phyloP scores from a whole-genome alignment of 2,797 vertebrate species.

The Brachyrhaphis roseni region DNA sequence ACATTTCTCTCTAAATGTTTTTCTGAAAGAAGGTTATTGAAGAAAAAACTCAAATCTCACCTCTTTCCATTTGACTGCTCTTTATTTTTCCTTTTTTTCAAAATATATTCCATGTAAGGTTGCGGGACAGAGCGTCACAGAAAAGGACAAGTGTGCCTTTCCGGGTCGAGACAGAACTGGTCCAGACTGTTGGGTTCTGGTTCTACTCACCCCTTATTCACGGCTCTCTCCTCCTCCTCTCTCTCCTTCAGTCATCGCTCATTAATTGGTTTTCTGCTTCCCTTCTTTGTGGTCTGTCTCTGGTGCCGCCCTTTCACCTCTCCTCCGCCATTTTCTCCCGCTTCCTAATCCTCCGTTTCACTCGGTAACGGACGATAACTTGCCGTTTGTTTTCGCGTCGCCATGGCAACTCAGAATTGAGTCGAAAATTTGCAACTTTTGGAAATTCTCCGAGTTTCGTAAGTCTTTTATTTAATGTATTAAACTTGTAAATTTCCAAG shows the following conservation, averaged over 20 bases:
- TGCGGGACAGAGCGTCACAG: neutral
- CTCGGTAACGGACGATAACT: constrained; percentile 6
- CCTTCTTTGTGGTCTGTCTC: neutral
- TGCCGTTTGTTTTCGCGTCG: no score
- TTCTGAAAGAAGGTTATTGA: neutral
- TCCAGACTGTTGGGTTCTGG: constrained; percentile 5
- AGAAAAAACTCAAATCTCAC: constrained; percentile 22
- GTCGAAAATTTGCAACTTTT: no score
- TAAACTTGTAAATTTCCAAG: no score
- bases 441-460: no score
- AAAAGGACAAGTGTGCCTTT: neutral
- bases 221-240: neutral
- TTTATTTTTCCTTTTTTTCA: neutral
- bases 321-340: neutral
- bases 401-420: no score
- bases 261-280: neutral
- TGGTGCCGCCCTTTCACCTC: neutral
- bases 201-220: constrained; percentile 5
- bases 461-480: no score
- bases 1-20: neutral
- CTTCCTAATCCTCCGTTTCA: neutral
- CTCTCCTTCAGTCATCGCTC: neutral
- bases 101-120: neutral
- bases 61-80: constrained; percentile 12
- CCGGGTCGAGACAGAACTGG: neutral